Percentiles rank a stretch among this genome's conserved stretches.
Evolutionary conservation across 2,797 vertebrate species (phyloP).

Genomic region (Decapterus maruadsi): DNA sequence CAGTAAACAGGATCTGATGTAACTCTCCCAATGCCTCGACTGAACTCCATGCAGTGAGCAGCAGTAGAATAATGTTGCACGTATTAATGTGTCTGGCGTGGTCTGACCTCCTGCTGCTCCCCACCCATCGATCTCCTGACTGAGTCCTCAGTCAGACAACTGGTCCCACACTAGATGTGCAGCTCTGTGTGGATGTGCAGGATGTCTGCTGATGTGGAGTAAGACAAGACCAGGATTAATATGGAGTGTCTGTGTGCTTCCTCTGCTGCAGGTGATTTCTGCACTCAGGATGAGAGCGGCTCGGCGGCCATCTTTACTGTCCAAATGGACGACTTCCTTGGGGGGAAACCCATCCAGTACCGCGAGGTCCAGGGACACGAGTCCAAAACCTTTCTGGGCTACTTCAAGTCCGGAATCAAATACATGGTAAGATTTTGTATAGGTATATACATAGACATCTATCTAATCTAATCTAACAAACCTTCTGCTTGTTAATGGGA

Average conservation of each 20-base stretch:
- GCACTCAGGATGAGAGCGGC: slow-evolving; percentile 96
- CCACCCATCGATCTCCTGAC: slow-evolving; percentile 14
- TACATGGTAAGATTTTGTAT: slow-evolving; percentile 90
- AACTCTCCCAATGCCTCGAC: slow-evolving; percentile 16
- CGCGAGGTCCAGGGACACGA: slow-evolving; percentile 95
- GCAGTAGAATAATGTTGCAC: slow-evolving; percentile 30
- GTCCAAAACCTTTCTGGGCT: slow-evolving; percentile 93
- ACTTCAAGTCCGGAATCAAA: slow-evolving; percentile 97
- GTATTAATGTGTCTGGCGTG: slow-evolving; percentile 28
- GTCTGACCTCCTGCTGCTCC: slow-evolving; percentile 7
- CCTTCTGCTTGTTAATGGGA: background rate
- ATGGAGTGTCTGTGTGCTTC: slow-evolving; percentile 16
- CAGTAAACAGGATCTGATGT: slow-evolving; percentile 50
- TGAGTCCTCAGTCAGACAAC: slow-evolving; percentile 5
- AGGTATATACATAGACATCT: background rate
- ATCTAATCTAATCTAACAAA: slow-evolving; percentile 1
- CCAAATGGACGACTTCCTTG: slow-evolving; percentile 96
- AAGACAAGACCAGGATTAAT: background rate
- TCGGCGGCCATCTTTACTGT: slow-evolving; percentile 97
- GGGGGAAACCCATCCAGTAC: slow-evolving; percentile 94
- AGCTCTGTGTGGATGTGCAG: background rate
- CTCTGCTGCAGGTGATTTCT: slow-evolving; percentile 87
- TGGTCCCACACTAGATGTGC: background rate
- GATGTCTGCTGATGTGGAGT: background rate
- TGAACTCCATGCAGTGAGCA: slow-evolving; percentile 6